Evolutionary conservation across 2,113 vertebrate genomes (phyloP), one percentile per base, ranked within the genome.

Genomic region (Microtus oregoni): DNA sequence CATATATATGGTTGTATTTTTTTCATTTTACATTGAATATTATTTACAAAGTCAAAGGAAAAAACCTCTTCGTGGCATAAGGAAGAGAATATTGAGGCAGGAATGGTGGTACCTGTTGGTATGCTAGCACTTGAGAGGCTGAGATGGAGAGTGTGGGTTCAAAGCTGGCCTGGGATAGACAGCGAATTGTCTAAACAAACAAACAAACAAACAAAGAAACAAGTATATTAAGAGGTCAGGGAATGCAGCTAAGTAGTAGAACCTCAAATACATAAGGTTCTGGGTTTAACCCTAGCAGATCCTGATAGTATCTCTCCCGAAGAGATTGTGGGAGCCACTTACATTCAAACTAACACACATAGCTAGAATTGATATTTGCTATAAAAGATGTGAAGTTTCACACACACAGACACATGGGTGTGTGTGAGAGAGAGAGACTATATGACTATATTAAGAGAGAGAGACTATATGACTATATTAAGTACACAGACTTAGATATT

Each of bases 401-500:
- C 75, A 47, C 41, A 76, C 38, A 28, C 50, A 82, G 14, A 63
- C 14, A 44, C 7, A 85, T 3, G 28, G 28, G 11, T 55, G 55
- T 55, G 55, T 55, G 4, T 55, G 65, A 1, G 26, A 12, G 50
- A 50, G 50, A 47, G 63, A 65, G 50, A 52, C 50, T 52, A 52
- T 52, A 52, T 52, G 50, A 13, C 50, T 70, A 86, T 35, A 67
- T 78, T 63, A 76, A 94, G 77, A 50, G 50, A 50, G 50, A 52
- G 50, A 14, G 52, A 52, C 52, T 52, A 52, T 52, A 52, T 52
- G 12, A 14, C 52, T 70, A 86, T 35, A 68, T 78, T 63, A 76
- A 94, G 77, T 44, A 76, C 7, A 96, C 41, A 90, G 52, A 90
- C 86, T 85, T 76, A 94, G 52, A 89, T 81, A 30, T 22, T 70